Evolutionary conservation across 2,113 vertebrate species (phyloP).

Genomic region (Genyomyrus donnyi): DNA sequence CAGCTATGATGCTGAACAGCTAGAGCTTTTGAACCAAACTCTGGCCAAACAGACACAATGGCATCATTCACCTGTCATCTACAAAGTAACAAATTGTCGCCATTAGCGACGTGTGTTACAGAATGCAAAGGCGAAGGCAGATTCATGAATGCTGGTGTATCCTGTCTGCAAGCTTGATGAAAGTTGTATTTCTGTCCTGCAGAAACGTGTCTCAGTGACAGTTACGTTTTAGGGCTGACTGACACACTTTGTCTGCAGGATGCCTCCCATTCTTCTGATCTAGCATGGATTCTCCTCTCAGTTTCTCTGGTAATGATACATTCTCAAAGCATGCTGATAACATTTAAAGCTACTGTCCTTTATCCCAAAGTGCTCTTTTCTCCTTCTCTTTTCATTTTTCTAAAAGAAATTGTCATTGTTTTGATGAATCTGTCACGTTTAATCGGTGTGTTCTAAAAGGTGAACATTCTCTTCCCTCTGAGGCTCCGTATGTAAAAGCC

Average conservation of each 20-base stretch:
- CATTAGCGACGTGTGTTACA: not conserved
- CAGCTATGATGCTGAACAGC: not conserved
- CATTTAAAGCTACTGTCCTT: not conserved
- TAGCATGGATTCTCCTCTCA: not conserved
- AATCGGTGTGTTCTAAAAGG: not conserved
- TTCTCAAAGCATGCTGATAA: not conserved
- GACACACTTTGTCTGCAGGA: not conserved
- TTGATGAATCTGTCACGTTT: not conserved
- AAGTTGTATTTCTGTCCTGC: not conserved
- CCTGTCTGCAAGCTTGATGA: not conserved
- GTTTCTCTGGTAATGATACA: not conserved
- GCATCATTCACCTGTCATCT: conserved; percentile 2
- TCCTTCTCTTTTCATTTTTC: not conserved
- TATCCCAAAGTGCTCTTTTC: not conserved
- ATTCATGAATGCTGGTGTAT: not conserved
- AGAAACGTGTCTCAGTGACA: not conserved
- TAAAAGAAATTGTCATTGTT: not conserved
- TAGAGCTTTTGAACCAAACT: not conserved
- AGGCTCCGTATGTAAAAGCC: not conserved
- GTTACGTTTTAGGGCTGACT: not conserved
- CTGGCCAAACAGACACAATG: not conserved
- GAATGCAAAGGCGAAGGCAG: not conserved
- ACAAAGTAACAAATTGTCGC: not conserved
- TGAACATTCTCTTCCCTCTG: not conserved
- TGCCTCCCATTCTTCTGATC: not conserved